Conservation (phyloP, 2,113 vertebrate genomes). For the Dendropsophus ebraccatus region DNA sequence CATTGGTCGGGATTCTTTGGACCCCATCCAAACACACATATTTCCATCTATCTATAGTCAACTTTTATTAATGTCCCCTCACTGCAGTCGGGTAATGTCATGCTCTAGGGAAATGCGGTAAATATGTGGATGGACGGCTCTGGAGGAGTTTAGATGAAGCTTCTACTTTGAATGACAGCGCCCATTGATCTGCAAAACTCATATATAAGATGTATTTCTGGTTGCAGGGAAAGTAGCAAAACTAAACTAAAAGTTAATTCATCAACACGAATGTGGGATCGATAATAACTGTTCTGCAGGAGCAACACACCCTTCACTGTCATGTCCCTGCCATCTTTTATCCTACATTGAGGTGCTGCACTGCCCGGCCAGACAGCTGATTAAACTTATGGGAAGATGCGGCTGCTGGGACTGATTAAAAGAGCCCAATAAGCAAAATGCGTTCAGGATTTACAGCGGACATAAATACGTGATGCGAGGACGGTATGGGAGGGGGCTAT, state of each 20-base stretch:
- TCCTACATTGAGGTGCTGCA: background rate
- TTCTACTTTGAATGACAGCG: constrained; percentile 16
- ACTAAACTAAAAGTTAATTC: constrained; percentile 19
- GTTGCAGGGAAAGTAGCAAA: constrained; percentile 36
- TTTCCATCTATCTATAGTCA: background rate
- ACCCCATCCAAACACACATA: background rate
- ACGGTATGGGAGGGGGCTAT: background rate
- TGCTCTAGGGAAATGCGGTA: background rate
- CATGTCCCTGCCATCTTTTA: constrained; percentile 5
- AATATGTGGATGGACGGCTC: background rate
- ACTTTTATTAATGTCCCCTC: background rate
- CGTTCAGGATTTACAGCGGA: background rate
- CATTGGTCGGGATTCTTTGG: background rate
- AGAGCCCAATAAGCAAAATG: background rate
- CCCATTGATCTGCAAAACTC: constrained; percentile 8
- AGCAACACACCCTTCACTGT: constrained; percentile 27
- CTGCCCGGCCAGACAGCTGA: background rate
- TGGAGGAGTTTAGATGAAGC: constrained; percentile 1
- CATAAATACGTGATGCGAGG: background rate
- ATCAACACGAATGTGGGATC: constrained; percentile 28
- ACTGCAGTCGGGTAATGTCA: background rate
- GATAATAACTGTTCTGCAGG: constrained; percentile 35
- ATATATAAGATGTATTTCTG: constrained; percentile 32
- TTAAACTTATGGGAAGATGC: background rate
- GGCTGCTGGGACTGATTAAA: background rate